Evolutionary conservation across 2,113 vertebrate genomes (phyloP).

Genomic region (Charina bottae): DNA sequence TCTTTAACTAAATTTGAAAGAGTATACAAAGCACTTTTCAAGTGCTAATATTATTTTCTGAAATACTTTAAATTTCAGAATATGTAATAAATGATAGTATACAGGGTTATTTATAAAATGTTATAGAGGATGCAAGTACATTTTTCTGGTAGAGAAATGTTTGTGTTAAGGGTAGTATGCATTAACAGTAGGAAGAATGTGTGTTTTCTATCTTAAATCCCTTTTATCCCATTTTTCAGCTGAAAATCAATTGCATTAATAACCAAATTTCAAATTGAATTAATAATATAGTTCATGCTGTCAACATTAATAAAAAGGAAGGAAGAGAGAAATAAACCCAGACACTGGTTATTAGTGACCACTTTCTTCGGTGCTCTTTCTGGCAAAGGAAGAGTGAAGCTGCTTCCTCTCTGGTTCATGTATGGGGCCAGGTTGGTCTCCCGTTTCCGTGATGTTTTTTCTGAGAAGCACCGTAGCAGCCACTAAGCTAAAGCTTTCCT

Average conservation of each 20-base stretch:
- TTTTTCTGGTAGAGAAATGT: not conserved
- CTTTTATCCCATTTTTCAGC: not conserved
- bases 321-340: not conserved
- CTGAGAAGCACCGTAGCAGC: not conserved
- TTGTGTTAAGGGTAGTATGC: not conserved
- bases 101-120: not conserved
- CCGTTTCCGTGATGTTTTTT: not conserved
- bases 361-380: not conserved
- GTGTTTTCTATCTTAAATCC: not conserved
- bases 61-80: not conserved
- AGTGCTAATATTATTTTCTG: not conserved
- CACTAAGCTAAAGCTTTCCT: not conserved
- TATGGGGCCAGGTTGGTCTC: not conserved
- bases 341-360: not conserved
- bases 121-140: not conserved
- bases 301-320: not conserved
- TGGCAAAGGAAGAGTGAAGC: not conserved
- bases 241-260: not conserved
- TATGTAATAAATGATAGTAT: not conserved
- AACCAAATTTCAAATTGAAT: not conserved
- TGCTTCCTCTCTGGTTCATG: not conserved
- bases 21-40: not conserved
- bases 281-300: not conserved
- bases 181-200: not conserved
- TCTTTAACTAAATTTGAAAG: not conserved